Conservation (phyloP, 2,888 invertebrate species). For the Drosophila hamatofila region DNA sequence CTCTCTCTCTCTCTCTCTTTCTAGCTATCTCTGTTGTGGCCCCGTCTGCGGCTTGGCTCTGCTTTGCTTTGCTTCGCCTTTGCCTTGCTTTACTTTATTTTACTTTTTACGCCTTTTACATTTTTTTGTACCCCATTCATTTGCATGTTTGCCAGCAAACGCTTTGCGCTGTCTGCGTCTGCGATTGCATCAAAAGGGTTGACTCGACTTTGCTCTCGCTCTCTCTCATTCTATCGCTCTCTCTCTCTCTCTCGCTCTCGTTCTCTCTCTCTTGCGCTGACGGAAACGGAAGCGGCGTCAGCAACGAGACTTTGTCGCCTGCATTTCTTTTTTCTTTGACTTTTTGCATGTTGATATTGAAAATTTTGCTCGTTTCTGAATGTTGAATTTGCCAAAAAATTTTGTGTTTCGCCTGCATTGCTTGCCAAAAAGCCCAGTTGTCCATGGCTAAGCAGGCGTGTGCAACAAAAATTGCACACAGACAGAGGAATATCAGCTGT, state of each 20-base stretch:
- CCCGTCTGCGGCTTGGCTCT: constrained; percentile 46
- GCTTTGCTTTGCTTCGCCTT: constrained; percentile 13
- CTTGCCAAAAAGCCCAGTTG: constrained; percentile 40
- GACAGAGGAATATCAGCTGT: not conserved
- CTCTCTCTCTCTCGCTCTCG: not conserved
- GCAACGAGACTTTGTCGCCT: constrained; percentile 50
- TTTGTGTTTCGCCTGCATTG: constrained; percentile 29
- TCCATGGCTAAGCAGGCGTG: not conserved
- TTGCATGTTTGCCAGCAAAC: constrained; percentile 68
- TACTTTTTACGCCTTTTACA: constrained; percentile 54
- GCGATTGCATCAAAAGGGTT: constrained; percentile 61
- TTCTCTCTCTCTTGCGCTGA: constrained; percentile 1
- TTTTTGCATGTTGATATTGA: constrained; percentile 42
- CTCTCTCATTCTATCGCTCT: not conserved
- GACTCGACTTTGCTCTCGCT: constrained; percentile 21
- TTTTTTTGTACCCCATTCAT: constrained; percentile 65
- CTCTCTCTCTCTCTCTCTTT: not conserved
- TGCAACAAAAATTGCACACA: not conserved
- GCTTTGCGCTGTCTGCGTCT: constrained; percentile 38
- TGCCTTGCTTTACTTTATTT: constrained; percentile 31
- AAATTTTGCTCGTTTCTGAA: constrained; percentile 37
- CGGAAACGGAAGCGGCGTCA: constrained; percentile 58
- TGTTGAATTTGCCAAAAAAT: constrained; percentile 43
- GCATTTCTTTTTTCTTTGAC: constrained; percentile 25
- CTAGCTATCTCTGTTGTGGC: constrained; percentile 12